Percentiles rank a stretch among this genome's conserved stretches.
These are phyloP conservation scores for Lophius piscatorius DNA, from an alignment of 2,113 vertebrate genomes.

Conservation along the genomic window DNA sequence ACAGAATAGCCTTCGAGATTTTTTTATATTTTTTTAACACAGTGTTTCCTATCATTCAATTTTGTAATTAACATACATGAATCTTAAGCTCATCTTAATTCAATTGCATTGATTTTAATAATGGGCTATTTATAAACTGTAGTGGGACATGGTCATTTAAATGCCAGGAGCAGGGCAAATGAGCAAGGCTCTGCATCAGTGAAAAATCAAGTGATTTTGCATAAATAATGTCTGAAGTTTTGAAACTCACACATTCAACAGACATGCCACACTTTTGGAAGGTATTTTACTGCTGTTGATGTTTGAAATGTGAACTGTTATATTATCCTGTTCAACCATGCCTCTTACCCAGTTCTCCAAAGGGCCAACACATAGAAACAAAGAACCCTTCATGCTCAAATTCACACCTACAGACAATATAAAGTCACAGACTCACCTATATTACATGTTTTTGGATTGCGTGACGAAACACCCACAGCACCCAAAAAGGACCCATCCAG, in stretches of 20 bases:
- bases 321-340: too few species aligned
- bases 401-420: too few species aligned
- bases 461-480: too few species aligned
- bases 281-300: constrained; percentile 7
- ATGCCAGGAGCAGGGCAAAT: constrained; percentile 40
- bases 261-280: background rate
- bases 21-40: constrained; percentile 6
- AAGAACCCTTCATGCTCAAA: too few species aligned
- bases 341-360: too few species aligned
- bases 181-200: constrained; percentile 21
- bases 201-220: constrained; percentile 31
- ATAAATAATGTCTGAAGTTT: constrained; percentile 26
- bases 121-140: constrained; percentile 53
- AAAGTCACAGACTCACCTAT: too few species aligned
- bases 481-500: too few species aligned
- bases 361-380: too few species aligned
- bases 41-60: constrained; percentile 54
- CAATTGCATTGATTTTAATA: constrained; percentile 66
- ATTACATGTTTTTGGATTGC: too few species aligned
- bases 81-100: constrained; percentile 69
- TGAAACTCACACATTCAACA: background rate
- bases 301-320: constrained; percentile 33
- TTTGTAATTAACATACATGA: constrained; percentile 63
- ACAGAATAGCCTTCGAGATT: constrained; percentile 13
- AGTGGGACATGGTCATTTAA: constrained; percentile 46